Evolutionary conservation across 2,888 invertebrate species (phyloP), one percentile per base, ranked within the genome.

Genomic region (Melipona bicolor): DNA sequence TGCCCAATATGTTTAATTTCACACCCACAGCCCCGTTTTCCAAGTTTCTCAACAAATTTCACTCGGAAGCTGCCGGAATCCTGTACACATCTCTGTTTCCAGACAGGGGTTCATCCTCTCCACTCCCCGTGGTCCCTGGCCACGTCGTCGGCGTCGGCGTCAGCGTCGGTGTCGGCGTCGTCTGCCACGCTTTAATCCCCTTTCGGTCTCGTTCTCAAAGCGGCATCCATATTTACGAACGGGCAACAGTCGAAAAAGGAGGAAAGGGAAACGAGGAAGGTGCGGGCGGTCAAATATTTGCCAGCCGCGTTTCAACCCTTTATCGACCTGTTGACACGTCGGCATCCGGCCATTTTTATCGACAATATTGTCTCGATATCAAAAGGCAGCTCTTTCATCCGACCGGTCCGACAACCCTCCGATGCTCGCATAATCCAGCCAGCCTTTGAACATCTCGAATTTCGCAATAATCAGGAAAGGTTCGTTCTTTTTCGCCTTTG

Each of bases 321-420:
- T 89, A 91, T 92, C 91, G 91, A 91, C 89, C 89, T 87, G 88
- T 90, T 89, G 88, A 84, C 87, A 86, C 84, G 86, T 71, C 87
- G 82, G 83, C 85, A 88, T 88, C 87, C 90, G 84, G 86, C 87
- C 87, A 90, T 92, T 84, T 87, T 87, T 88, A 87, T 86, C 76
- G 88, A 82, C 88, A 84, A 91, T 90, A 91, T 89, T 89, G 90
- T 90, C 89, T 83, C 85, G 85, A 83, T 89, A 85, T 91, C 86
- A 83, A 88, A 83, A 81, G 69, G 70, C 64, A 52, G 27, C 43
- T 43, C 24, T 5, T 36, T 36, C 43, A 4, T 32, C 54, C 52
- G 24, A 27, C 69, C 54, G 6, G 4, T 9, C 52, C 32, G 43
- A 43, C 43, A 3, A 27, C 19, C 64, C 69, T 6, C 19, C 21